phyloP scores from a whole-genome alignment of 2,888 invertebrate species.

The Tinea semifulvella region DNA sequence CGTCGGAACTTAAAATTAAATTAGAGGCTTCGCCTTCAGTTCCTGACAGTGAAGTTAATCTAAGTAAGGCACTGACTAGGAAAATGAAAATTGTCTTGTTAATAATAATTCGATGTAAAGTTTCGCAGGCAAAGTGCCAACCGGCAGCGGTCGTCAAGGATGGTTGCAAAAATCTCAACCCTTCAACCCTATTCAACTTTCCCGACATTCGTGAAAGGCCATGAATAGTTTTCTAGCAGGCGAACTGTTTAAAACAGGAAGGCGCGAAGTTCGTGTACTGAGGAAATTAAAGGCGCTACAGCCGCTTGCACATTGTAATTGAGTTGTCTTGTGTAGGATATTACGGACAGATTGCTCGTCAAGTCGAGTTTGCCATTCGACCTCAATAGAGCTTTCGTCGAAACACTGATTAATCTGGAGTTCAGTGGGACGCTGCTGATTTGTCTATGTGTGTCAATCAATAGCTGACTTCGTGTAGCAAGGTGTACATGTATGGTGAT shows the following conservation, averaged over 20 bases:
- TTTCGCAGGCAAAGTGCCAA: not conserved
- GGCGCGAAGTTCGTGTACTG: slow-evolving; percentile 26
- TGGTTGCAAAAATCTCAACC: slow-evolving; percentile 13
- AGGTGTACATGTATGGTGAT: not conserved
- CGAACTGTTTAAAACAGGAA: slow-evolving; percentile 15
- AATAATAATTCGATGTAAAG: slow-evolving; percentile 3
- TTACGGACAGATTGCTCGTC: slow-evolving; percentile 64
- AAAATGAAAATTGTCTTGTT: not conserved
- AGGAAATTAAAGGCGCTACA: slow-evolving; percentile 49
- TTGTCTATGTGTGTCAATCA: slow-evolving; percentile 15
- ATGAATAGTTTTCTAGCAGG: slow-evolving; percentile 15
- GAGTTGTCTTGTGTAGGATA: slow-evolving; percentile 54
- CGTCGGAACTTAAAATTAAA: not conserved
- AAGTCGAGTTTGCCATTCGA: slow-evolving; percentile 32
- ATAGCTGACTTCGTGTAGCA: slow-evolving; percentile 1
- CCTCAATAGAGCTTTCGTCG: slow-evolving; percentile 20
- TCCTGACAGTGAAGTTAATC: not conserved
- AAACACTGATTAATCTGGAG: slow-evolving; percentile 53
- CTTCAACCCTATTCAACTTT: slow-evolving; percentile 12
- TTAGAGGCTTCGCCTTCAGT: not conserved
- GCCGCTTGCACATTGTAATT: slow-evolving; percentile 42
- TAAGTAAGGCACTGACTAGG: not conserved
- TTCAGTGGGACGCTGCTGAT: slow-evolving; percentile 49
- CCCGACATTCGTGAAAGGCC: slow-evolving; percentile 13
- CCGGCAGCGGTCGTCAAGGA: slow-evolving; percentile 3